A percentile compares a stretch with the other conserved stretches of the same genome.
phyloP scores from a whole-genome alignment of 1,140 invertebrate species.

The Ostrea edulis region DNA sequence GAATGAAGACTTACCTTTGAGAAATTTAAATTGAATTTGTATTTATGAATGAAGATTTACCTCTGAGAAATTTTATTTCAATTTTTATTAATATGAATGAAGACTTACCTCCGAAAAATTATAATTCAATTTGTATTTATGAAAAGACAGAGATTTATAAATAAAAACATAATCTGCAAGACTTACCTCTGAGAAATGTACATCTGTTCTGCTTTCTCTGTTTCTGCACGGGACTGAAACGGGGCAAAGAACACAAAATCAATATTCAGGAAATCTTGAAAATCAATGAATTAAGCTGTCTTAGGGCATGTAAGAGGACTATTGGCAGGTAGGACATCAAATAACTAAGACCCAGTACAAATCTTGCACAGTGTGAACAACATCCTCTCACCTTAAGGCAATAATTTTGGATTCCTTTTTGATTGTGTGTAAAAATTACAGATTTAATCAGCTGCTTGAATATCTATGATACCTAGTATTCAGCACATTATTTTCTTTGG shows the following conservation, averaged over 20 bases:
- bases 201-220: slow-evolving; percentile 91
- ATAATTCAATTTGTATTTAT: too few species aligned
- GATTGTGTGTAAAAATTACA: too few species aligned
- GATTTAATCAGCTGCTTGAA: too few species aligned
- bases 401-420: neutral
- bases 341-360: neutral
- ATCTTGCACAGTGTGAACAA: neutral
- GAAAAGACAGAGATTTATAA: too few species aligned
- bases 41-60: neutral
- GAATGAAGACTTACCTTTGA: too few species aligned
- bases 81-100: neutral
- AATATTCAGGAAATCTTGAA: neutral
- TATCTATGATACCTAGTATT: too few species aligned
- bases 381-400: neutral
- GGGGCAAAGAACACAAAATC: slow-evolving; percentile 24
- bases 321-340: neutral
- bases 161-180: neutral
- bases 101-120: too few species aligned
- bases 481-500: too few species aligned
- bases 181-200: slow-evolving; percentile 78
- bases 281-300: slow-evolving; percentile 29
- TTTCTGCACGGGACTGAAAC: slow-evolving; percentile 85
- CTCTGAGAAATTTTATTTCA: neutral
- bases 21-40: too few species aligned
- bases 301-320: neutral